These are phyloP conservation scores for Phyllotreta cruciferae DNA, from an alignment of 2,888 invertebrate species.

Conservation along the genomic window DNA sequence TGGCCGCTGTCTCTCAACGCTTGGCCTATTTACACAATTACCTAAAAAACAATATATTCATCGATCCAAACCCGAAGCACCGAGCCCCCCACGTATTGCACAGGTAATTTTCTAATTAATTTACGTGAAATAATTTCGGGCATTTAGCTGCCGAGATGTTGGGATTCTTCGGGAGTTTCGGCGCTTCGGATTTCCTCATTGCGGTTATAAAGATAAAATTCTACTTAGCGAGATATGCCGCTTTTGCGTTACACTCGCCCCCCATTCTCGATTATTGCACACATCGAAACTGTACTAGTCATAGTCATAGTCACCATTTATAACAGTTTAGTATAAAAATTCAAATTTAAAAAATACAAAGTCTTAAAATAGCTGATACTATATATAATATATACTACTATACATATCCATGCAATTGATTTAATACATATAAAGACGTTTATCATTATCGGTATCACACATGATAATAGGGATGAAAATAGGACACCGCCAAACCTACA, in stretches of 20 bases:
- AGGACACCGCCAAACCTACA: conserved; percentile 13
- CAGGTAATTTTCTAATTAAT: conserved; percentile 6
- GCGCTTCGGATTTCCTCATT: conserved; percentile 45
- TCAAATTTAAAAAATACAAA: conserved; percentile 64
- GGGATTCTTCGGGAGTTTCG: background rate
- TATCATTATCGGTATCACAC: conserved; percentile 60
- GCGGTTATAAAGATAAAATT: conserved; percentile 57
- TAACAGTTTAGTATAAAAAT: conserved; percentile 64
- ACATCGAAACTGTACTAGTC: conserved; percentile 61
- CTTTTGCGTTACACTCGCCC: conserved; percentile 46
- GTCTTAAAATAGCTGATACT: conserved; percentile 62
- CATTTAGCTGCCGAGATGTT: conserved; percentile 10
- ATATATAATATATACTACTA: conserved; percentile 60
- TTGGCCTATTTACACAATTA: conserved; percentile 58
- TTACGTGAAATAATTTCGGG: conserved; percentile 2
- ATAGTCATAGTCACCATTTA: conserved; percentile 61
- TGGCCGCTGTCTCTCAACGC: conserved; percentile 44
- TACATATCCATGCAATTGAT: conserved; percentile 61
- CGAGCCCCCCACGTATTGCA: conserved; percentile 1
- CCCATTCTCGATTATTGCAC: conserved; percentile 58
- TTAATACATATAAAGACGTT: conserved; percentile 59
- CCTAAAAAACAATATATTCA: conserved; percentile 56
- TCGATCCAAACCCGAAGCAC: conserved; percentile 23
- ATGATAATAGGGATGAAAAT: conserved; percentile 53
- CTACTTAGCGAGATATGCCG: conserved; percentile 51